These are phyloP conservation scores for Eira barbara DNA, from an alignment of 2,113 vertebrate species.

Conservation along the genomic window DNA sequence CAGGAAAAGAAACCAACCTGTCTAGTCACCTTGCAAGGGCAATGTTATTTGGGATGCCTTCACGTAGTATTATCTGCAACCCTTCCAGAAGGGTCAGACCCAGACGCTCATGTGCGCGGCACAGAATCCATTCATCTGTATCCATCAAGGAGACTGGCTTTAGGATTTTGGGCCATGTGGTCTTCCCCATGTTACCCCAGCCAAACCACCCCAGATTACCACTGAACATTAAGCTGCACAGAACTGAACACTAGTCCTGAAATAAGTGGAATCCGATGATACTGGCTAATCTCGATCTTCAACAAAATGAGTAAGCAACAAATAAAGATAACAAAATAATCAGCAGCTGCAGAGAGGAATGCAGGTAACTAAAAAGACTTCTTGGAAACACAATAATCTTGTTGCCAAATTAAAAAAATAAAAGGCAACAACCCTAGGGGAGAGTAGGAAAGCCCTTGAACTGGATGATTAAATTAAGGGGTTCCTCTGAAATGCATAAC, in stretches of 20 bases:
- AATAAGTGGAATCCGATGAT: not conserved
- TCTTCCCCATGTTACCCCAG: not conserved
- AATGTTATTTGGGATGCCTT: not conserved
- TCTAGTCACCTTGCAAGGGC: too few relatives aligned
- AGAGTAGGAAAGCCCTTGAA: not conserved
- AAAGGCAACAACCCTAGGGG: not conserved
- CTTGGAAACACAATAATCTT: not conserved
- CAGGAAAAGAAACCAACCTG: not conserved
- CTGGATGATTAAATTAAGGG: not conserved
- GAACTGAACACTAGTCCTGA: not conserved
- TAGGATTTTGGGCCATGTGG: not conserved
- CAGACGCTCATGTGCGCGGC: not conserved
- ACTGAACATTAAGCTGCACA: not conserved
- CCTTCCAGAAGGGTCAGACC: not conserved
- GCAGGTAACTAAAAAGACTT: not conserved
- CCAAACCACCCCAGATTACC: not conserved
- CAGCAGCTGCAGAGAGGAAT: not conserved
- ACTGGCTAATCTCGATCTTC: not conserved
- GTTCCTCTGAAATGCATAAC: not conserved
- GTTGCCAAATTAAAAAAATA: not conserved
- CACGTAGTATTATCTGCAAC: not conserved
- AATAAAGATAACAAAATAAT: not conserved
- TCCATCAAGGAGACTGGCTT: not conserved
- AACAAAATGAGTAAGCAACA: not conserved
- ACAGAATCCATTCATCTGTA: not conserved